Evolutionary conservation across 2,888 invertebrate species (phyloP), one percentile per base, ranked within the genome.

Genomic region (Drosophila emarginata): DNA sequence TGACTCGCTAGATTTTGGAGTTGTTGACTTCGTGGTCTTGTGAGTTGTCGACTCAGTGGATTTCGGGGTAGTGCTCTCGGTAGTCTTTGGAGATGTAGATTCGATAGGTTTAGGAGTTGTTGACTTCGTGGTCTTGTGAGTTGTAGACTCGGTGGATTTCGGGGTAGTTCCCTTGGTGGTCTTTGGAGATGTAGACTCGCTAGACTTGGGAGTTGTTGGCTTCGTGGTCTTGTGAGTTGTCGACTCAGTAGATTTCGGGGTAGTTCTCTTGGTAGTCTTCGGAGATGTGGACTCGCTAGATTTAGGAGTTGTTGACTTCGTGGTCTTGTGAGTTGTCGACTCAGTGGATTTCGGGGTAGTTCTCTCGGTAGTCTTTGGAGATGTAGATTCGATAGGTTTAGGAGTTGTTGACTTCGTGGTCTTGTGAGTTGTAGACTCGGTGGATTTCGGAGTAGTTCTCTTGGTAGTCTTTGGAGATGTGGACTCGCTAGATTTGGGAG

Each of bases 391-490:
- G 0, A 23, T 50, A 5, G 45, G 7, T 9, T 15, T 50, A 0
- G 18, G 18, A 1, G 37, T 21, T 0, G 57, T 36, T 0, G 2
- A 0, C 15, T 18, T 28, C 0, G 23, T 26, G 9, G 26, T 52
- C 7, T 1, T 61, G 2, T 36, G 51, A 1, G 72, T 37, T 7
- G 71, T 74, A 0, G 52, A 28, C n/a, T 28, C 28, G 0, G 14
- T 36, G 0, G 72, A 15, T 4, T 57, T 70, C 1, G 3, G 14
- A 12, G 45, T 45, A 2, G 59, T 59, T 2, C 32, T 9, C 18
- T 45, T 11, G 0, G 45, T 45, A 0, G 45, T 21, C 45, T 45
- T 45, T 9, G 0, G 7, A 11, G 45, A 21, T 1, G 45, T 45
- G 1, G 45, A 12, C 18, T 21, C 32, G 2, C 9, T 32, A 4